Evolutionary conservation across 2,113 vertebrate genomes (phyloP).

Genomic region (Isichthys henryi): DNA sequence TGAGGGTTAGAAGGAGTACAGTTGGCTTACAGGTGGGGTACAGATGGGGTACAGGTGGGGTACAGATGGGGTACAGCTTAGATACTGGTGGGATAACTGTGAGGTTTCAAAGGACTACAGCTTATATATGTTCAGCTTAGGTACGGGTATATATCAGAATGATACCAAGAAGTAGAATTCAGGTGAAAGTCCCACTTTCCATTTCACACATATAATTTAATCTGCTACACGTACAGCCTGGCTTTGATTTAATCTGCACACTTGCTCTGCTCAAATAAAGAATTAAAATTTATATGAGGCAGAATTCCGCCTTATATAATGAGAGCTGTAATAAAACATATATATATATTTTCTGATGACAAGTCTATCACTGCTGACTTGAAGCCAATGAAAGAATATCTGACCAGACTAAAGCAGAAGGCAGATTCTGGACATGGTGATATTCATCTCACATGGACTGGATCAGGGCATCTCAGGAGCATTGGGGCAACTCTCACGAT

Average conservation of each 20-base stretch:
- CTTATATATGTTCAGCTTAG: neutral
- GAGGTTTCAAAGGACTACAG: neutral
- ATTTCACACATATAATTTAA: neutral
- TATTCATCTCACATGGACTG: neutral
- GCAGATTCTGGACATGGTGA: neutral
- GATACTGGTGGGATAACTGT: neutral
- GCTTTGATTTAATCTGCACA: neutral
- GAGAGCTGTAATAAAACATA: neutral
- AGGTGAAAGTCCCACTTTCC: neutral
- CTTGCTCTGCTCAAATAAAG: neutral
- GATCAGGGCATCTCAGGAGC: neutral
- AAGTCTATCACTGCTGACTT: neutral
- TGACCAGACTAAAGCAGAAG: neutral
- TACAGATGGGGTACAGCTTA: too few relatives aligned
- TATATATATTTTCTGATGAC: neutral
- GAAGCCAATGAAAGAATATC: slow-evolving; percentile 2
- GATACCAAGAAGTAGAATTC: neutral
- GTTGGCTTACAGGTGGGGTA: neutral
- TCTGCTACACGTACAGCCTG: neutral
- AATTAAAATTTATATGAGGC: neutral
- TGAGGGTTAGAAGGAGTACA: neutral
- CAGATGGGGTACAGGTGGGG: neutral
- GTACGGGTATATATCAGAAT: neutral
- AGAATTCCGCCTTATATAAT: neutral
- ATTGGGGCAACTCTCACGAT: neutral